These are phyloP conservation scores for Zoroaster sp. DNA, from an alignment of 53 echinoderm and acorn worm genomes.

Conservation along the genomic window DNA sequence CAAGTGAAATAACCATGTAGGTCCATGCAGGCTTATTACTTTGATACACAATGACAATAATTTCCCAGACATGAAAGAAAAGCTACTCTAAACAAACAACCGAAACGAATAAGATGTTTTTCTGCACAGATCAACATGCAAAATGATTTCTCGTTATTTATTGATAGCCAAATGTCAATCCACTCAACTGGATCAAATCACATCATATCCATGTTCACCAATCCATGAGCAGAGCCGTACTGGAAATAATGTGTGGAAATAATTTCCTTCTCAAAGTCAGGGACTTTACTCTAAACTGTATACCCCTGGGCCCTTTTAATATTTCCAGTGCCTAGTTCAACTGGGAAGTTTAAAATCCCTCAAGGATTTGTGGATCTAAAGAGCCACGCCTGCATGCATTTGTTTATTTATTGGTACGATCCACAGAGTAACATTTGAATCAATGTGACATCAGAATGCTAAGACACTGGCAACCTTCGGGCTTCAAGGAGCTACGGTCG, in stretches of 20 bases:
- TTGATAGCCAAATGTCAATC: conserved; percentile 39
- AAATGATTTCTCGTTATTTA: conserved; percentile 24
- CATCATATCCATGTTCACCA: conserved; percentile 14
- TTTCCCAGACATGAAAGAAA: too few species aligned
- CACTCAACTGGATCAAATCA: conserved; percentile 2
- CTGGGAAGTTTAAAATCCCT: neutral
- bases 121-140: neutral
- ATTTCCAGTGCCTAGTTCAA: neutral
- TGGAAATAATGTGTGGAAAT: conserved; percentile 42
- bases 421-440: neutral
- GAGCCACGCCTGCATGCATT: neutral
- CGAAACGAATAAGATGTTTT: too few species aligned
- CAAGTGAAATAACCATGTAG: too few species aligned
- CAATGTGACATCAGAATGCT: neutral
- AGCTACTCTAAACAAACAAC: too few species aligned
- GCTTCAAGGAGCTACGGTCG: neutral
- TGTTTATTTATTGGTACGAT: neutral
- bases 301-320: neutral
- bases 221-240: neutral
- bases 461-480: neutral
- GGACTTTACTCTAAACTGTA: neutral
- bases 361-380: neutral
- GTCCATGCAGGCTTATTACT: too few species aligned
- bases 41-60: too few species aligned
- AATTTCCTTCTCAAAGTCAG: neutral